Evolutionary conservation across 2,797 vertebrate genomes (phyloP).

Genomic region (Fratercula arctica): DNA sequence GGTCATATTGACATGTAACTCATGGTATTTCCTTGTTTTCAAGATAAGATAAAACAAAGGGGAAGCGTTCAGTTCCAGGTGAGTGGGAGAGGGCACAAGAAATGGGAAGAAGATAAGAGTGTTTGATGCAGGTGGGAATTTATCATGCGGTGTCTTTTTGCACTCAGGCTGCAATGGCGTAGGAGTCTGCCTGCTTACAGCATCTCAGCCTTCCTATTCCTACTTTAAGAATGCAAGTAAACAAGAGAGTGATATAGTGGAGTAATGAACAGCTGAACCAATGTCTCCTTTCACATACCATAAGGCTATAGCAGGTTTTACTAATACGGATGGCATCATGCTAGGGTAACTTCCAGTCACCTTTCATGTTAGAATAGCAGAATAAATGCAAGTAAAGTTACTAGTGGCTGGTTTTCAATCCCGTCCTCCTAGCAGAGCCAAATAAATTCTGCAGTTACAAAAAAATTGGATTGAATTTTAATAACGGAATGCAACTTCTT

Average conservation of each 20-base stretch:
- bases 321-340: neutral
- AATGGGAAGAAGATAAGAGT: slow-evolving; percentile 82
- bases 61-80: slow-evolving; percentile 98
- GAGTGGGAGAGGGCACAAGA: slow-evolving; percentile 86
- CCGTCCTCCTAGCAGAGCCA: neutral
- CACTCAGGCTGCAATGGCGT: slow-evolving; percentile 9
- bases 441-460: neutral
- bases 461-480: neutral
- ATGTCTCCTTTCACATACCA: neutral
- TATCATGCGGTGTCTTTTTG: slow-evolving; percentile 28
- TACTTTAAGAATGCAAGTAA: neutral
- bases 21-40: slow-evolving; percentile 94
- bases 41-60: slow-evolving; percentile 91
- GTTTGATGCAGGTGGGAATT: slow-evolving; percentile 76
- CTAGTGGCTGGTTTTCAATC: neutral
- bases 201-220: neutral
- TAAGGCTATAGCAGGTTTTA: neutral
- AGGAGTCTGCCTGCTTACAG: neutral
- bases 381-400: neutral
- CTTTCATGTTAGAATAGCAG: neutral
- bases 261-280: neutral
- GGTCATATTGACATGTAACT: slow-evolving; percentile 96
- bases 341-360: neutral
- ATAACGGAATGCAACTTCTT: neutral
- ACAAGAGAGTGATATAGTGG: neutral